Base-by-base conservation (phyloP, 2,113 vertebrate species). In the Tinamus guttatus region DNA sequence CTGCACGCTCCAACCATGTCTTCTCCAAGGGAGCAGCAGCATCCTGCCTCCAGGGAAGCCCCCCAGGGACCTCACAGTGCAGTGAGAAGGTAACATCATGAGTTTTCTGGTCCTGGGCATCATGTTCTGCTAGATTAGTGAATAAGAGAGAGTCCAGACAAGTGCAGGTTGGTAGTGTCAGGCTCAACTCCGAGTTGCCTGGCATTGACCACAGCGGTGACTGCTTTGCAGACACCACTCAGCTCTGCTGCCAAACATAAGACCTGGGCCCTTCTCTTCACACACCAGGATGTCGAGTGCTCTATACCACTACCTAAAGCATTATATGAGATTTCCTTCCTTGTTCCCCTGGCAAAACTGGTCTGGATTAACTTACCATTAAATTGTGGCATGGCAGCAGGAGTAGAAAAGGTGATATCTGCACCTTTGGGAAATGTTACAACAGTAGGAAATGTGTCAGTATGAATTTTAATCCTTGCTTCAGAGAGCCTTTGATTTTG, bases 271-370 rank as follows among this genome's bases (percentile, higher is more conserved):
- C 3, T 0, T 15, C 58, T 75, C 38, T n/a, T 41, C 58, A 76
- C 5, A 13, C 41, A 60, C 7, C 1, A 0, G 5, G 34, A 16
- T 6, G 4, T 0, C 4, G 3, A 16, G 5, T 8, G 14, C 18
- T 81, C 90, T 30, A 14, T n/a, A 25, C 16, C 47, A 62, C 20
- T 69, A 18, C 22, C 67, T 36, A 52, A 27, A 5, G 60, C 8
- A 2, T 18, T 58, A 20, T 15, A 73, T 25, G 22, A 51, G 19
- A 8, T 62, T 54, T 54, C 34, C 36, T 67, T 54, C 45, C 18
- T 74, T 73, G 28, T 3, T 87, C 5, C 54, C 43, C 28, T 54
- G 16, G 11, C 32, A 80, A 27, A 18, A 16, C 25, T 69, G 0
- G 41, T 85, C 58, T 49, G 34, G 15, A 38, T 18, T 65, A 8